These are phyloP conservation scores for Cydia pomonella DNA, from an alignment of 1,140 invertebrate genomes.

Conservation along the genomic window DNA sequence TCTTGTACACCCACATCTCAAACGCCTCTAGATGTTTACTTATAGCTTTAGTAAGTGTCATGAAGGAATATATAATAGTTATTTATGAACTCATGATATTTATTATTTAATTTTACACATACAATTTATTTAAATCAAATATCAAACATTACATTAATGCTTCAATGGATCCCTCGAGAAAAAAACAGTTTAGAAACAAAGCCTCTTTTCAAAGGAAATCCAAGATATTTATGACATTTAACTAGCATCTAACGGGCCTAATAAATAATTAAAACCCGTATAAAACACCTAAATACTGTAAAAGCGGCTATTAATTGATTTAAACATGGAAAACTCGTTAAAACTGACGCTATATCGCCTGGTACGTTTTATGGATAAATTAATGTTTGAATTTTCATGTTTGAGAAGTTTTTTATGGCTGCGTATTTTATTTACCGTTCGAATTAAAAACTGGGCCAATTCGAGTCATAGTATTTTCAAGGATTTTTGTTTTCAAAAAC, in stretches of 20 bases:
- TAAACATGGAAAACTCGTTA: slow-evolving; percentile 24
- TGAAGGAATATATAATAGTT: no score
- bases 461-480: no score
- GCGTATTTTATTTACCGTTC: background rate
- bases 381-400: background rate
- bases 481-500: no score
- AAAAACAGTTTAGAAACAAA: no score
- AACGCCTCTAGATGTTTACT: no score
- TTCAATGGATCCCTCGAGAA: no score
- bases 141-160: no score
- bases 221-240: background rate
- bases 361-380: background rate
- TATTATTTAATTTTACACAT: no score
- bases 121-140: no score
- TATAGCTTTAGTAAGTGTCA: no score
- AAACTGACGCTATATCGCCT: background rate
- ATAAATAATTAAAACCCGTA: slow-evolving; percentile 9
- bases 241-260: background rate
- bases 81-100: no score
- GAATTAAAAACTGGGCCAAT: background rate
- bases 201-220: background rate
- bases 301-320: slow-evolving; percentile 15
- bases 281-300: background rate
- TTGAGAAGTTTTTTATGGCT: background rate
- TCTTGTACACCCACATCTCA: no score